Evolutionary conservation across 2,113 vertebrate genomes (phyloP), one percentile per base, ranked within the genome.

Genomic region (Brachypodius melanocephalos): DNA sequence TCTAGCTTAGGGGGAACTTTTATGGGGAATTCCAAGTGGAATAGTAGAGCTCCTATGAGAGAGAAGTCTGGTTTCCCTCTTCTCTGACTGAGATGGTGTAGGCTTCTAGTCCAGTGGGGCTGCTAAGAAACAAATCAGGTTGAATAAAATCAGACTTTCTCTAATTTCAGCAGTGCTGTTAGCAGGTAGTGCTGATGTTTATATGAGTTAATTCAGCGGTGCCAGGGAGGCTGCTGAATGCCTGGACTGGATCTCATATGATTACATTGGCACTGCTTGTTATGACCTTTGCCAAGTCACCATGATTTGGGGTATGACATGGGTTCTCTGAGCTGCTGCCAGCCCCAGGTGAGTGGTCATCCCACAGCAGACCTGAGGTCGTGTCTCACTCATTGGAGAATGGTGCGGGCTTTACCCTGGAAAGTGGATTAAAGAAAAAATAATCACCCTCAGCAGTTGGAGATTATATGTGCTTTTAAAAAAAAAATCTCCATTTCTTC

Each of bases 391-490:
- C 55, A 12, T 3, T 14, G 19, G 48, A 40, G 28, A 55, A n/a
- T 2, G 2, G 52, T 0, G 0, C 0, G 0, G 77, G 26, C 51
- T 62, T 32, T 86, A 43, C 17, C 48, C 46, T 48, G 46, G 48
- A 34, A 82, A 85, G 24, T 67, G 26, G 48, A 65, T 74, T 91
- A 18, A 66, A 68, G 57, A 55, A 68, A 68, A 68, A 28, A 31
- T 31, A 91, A 73, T 67, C 38, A 46, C 57, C 52, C 19, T 68
- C 20, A 79, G 61, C 34, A 49, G 15, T 8, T 91, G 25, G 43
- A 93, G 85, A 82, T 79, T 28, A 79, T 72, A 55, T 57, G 14
- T 63, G 16, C 15, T 72, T 83, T 91, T 6, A 7, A 24, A n/a
- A 25, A 80, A 52, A 66, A 48, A 31, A 22, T 51, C 24, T 57